phyloP scores from a whole-genome alignment of 2,888 invertebrate species.

The Polylopha cassiicola region DNA sequence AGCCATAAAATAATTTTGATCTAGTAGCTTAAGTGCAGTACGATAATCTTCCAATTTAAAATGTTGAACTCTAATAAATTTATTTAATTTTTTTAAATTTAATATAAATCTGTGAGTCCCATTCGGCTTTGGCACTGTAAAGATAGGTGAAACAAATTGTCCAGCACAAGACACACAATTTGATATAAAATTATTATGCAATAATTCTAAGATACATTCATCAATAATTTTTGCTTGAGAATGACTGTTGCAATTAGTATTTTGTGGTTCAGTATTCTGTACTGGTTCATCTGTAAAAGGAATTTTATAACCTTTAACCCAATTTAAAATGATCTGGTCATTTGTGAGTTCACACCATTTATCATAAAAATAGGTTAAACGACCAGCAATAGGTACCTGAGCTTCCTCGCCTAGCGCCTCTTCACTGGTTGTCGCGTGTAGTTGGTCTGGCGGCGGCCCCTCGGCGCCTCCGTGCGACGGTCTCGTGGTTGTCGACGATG shows the following conservation, averaged over 20 bases:
- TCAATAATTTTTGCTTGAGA: background rate
- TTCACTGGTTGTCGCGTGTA: too few species aligned
- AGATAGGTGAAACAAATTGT: background rate
- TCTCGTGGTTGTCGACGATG: too few species aligned
- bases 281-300: background rate
- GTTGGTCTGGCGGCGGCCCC: too few species aligned
- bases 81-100: background rate
- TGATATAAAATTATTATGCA: background rate
- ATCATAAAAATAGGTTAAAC: too few species aligned
- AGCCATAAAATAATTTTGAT: background rate
- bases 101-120: too few species aligned
- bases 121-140: background rate
- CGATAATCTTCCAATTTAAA: background rate
- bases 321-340: background rate
- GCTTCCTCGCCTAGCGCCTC: too few species aligned
- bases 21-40: background rate
- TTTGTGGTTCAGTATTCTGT: background rate
- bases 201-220: background rate
- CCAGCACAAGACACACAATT: background rate
- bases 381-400: too few species aligned
- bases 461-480: too few species aligned
- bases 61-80: background rate
- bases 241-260: background rate
- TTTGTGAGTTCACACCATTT: too few species aligned
- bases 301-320: background rate